Evolutionary conservation across 53 echinoderm and acorn worm species (phyloP).

Genomic region (Holothuria scabra): DNA sequence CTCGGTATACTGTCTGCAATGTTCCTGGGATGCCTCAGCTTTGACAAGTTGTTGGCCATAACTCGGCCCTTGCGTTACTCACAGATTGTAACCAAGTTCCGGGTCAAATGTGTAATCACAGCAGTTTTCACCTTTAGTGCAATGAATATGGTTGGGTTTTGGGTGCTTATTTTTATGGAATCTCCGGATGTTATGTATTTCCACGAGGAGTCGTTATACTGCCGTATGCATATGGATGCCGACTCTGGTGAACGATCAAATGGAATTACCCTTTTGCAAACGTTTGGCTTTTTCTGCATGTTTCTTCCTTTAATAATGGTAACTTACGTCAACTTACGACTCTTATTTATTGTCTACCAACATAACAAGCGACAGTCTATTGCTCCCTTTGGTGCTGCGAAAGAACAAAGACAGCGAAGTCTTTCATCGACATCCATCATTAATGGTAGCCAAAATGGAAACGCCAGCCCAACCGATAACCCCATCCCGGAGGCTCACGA

Average conservation of each 20-base stretch:
- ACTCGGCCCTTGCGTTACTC: constrained; percentile 39
- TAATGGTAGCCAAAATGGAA: not conserved
- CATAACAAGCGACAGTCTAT: constrained; percentile 38
- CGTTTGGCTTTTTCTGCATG: constrained; percentile 38
- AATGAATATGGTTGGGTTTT: constrained; percentile 32
- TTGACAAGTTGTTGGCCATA: constrained; percentile 43
- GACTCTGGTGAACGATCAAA: not conserved
- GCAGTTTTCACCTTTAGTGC: constrained; percentile 8
- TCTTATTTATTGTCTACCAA: constrained; percentile 33
- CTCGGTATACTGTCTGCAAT: constrained; percentile 45
- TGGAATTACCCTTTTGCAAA: constrained; percentile 19
- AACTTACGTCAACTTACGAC: constrained; percentile 31
- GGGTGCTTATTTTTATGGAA: not conserved
- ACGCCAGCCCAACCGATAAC: constrained; percentile 8
- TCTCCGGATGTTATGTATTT: constrained; percentile 32
- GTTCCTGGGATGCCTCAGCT: constrained; percentile 39
- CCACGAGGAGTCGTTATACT: constrained; percentile 20
- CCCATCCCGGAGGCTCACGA: not conserved
- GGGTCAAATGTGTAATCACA: constrained; percentile 6
- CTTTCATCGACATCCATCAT: not conserved
- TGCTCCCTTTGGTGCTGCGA: not conserved
- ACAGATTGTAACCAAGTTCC: constrained; percentile 23
- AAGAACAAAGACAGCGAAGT: not conserved
- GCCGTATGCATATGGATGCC: constrained; percentile 6
- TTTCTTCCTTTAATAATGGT: constrained; percentile 43